phyloP scores from a whole-genome alignment of 1,140 invertebrate genomes.

The Copidosoma floridanum region DNA sequence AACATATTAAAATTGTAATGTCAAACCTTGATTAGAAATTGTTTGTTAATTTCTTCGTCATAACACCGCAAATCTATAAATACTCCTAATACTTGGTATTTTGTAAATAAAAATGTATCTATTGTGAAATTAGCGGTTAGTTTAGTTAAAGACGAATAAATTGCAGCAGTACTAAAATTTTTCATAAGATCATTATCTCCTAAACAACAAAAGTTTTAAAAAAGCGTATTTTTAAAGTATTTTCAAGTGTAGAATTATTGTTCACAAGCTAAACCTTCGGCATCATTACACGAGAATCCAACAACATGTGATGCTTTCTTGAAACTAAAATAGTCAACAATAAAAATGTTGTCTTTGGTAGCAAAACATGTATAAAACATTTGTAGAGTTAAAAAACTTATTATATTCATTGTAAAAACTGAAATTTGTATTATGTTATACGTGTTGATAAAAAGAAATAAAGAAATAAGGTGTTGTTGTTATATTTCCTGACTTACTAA shows the following conservation, averaged over 20 bases:
- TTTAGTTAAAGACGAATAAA: slow-evolving; percentile 30
- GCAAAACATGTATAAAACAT: background rate
- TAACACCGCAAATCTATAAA: slow-evolving; percentile 35
- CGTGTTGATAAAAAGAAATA: no score
- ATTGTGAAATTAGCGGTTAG: slow-evolving; percentile 24
- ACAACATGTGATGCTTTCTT: slow-evolving; percentile 36
- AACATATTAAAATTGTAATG: background rate
- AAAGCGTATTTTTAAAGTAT: no score
- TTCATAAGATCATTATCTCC: slow-evolving; percentile 34
- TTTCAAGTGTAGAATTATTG: no score
- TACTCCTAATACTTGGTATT: slow-evolving; percentile 30
- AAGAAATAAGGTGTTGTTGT: no score
- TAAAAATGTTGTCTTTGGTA: slow-evolving; percentile 20
- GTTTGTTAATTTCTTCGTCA: slow-evolving; percentile 20
- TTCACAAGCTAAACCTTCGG: slow-evolving; percentile 25
- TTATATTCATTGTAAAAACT: background rate
- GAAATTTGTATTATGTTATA: background rate
- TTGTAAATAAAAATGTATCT: slow-evolving; percentile 25
- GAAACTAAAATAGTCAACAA: slow-evolving; percentile 34
- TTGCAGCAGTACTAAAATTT: slow-evolving; percentile 31
- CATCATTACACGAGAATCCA: slow-evolving; percentile 38
- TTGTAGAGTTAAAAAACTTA: background rate
- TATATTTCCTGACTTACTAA: no score
- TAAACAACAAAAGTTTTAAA: slow-evolving; percentile 5
- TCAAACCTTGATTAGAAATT: slow-evolving; percentile 34